phyloP scores from a whole-genome alignment of 1,140 invertebrate genomes.

The Cherax destructor region DNA sequence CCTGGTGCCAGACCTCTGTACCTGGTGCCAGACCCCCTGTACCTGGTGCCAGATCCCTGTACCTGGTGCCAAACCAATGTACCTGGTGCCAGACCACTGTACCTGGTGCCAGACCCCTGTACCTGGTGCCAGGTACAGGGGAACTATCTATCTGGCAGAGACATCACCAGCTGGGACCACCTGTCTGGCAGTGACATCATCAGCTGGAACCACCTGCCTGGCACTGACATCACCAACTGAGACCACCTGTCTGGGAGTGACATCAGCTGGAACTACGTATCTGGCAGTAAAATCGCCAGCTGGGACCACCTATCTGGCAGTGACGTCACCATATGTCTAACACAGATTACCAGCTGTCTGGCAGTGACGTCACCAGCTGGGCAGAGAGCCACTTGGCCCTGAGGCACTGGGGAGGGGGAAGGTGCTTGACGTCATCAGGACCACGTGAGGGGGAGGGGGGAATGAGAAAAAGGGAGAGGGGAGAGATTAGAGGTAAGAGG shows the following conservation, averaged over 20 bases:
- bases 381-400: conserved; percentile 16
- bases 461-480: background rate
- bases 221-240: background rate
- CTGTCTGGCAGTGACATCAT: background rate
- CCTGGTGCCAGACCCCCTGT: too few relatives aligned
- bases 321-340: background rate
- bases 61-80: too few relatives aligned
- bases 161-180: background rate
- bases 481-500: background rate
- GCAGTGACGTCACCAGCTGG: background rate
- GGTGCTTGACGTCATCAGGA: conserved; percentile 26
- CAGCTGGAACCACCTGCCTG: background rate
- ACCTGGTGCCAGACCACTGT: too few relatives aligned
- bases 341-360: too few relatives aligned
- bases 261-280: background rate
- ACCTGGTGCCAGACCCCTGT: too few relatives aligned
- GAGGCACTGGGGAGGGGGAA: conserved; percentile 3
- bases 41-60: too few relatives aligned
- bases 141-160: too few relatives aligned
- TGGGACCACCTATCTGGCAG: background rate
- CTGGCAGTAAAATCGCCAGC: background rate
- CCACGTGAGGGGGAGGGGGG: conserved; percentile 13
- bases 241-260: background rate
- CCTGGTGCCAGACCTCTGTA: too few relatives aligned
- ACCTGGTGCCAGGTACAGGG: too few relatives aligned